phyloP scores from a whole-genome alignment of 2,113 vertebrate genomes.

The Orthonyx spaldingii region DNA sequence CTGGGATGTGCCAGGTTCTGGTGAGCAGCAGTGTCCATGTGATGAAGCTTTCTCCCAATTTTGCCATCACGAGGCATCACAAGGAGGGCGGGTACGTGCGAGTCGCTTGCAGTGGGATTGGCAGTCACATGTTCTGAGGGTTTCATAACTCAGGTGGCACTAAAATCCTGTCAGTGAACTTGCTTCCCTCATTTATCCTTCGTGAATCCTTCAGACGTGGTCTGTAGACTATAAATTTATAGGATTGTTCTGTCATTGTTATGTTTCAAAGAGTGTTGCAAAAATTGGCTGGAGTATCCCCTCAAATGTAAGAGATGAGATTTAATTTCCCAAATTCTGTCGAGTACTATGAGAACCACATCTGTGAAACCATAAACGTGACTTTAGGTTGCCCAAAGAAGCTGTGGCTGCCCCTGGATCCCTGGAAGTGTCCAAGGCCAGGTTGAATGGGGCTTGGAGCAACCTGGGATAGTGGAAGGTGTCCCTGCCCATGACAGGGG shows the following conservation, averaged over 20 bases:
- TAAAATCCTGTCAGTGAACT: not conserved
- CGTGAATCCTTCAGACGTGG: not conserved
- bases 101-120: not conserved
- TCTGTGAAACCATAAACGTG: not conserved
- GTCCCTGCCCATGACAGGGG: not conserved
- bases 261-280: not conserved
- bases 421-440: not conserved
- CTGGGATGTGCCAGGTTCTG: not conserved
- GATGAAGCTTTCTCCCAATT: not conserved
- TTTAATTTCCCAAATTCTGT: not conserved
- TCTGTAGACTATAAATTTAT: not conserved
- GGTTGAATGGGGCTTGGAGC: not conserved
- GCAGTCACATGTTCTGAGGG: not conserved
- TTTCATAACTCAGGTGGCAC: not conserved
- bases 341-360: not conserved
- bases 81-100: not conserved
- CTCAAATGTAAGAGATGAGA: not conserved
- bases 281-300: not conserved
- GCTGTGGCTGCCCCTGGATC: not conserved
- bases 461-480: not conserved
- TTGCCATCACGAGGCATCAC: not conserved
- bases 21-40: not conserved
- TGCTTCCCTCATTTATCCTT: not conserved
- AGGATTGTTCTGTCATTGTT: not conserved
- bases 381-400: not conserved